Evolutionary conservation across 2,113 vertebrate genomes (phyloP).

Genomic region (Typhlomys cinereus): DNA sequence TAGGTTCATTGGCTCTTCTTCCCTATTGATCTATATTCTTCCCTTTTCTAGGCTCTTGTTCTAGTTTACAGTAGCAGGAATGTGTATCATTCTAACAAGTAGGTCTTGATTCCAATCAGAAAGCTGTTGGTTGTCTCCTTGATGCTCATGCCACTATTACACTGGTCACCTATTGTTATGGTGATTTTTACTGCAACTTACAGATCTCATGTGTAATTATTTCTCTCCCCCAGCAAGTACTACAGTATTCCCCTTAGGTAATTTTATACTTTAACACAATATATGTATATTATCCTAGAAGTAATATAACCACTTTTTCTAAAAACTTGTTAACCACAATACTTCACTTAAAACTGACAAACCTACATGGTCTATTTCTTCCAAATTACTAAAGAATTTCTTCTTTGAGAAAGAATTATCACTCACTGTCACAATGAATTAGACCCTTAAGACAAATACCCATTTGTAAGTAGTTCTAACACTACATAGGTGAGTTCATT

Average conservation of each 20-base stretch:
- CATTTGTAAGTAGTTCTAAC: conserved; percentile 28
- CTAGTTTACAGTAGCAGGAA: no score
- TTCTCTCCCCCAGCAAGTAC: no score
- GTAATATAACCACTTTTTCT: conserved; percentile 20
- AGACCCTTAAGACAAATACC: conserved; percentile 13
- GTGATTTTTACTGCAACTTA: conserved; percentile 7
- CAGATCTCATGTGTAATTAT: conserved; percentile 20
- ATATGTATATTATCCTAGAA: conserved; percentile 1
- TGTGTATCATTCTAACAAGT: no score
- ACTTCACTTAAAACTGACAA: conserved; percentile 10
- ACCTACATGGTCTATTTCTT: neutral
- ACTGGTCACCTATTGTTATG: no score
- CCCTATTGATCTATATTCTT: no score
- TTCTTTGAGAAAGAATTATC: neutral
- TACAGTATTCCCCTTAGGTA: neutral
- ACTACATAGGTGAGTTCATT: conserved; percentile 12
- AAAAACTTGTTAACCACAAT: conserved; percentile 23
- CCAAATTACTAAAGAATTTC: neutral
- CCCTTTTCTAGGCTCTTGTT: no score
- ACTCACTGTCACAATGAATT: neutral
- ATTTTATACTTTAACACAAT: conserved; percentile 40
- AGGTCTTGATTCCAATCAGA: no score
- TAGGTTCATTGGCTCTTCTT: no score
- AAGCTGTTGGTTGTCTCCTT: no score
- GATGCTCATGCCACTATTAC: no score